These are phyloP conservation scores for Thryonomys swinderianus DNA, from an alignment of 2,113 vertebrate genomes.

Conservation along the genomic window DNA sequence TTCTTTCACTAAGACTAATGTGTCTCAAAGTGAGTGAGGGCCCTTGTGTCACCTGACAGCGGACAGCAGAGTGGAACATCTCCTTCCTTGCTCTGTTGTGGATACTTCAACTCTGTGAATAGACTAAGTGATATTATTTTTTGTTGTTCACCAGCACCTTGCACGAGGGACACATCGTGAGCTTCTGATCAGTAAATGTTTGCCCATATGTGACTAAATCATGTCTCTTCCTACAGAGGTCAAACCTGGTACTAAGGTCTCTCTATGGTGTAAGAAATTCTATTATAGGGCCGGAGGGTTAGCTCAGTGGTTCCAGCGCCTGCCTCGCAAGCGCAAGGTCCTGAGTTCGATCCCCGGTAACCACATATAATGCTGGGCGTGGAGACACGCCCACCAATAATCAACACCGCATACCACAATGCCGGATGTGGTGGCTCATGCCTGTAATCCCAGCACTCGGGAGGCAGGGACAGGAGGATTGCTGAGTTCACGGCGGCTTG, in stretches of 20 bases:
- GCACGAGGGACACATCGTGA: background rate
- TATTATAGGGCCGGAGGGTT: no score
- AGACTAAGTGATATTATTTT: background rate
- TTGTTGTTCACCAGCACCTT: background rate
- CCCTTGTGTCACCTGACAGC: background rate
- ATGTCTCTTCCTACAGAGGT: background rate
- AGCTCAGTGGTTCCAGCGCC: no score
- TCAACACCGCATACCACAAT: no score
- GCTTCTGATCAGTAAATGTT: constrained; percentile 55
- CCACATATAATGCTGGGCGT: no score
- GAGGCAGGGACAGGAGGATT: no score
- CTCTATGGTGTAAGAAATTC: background rate
- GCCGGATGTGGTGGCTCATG: no score
- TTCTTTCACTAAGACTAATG: constrained; percentile 19
- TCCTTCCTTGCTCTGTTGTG: background rate
- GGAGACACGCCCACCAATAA: no score
- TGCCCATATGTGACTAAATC: constrained; percentile 42
- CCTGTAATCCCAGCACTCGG: no score
- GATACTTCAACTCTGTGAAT: background rate
- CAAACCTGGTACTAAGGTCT: background rate
- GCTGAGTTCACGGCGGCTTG: no score
- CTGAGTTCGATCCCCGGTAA: no score
- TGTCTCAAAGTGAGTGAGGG: constrained; percentile 13
- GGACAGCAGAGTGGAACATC: background rate
- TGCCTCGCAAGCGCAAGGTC: no score